Evolutionary conservation across 2,113 vertebrate species (phyloP).

Genomic region (Osmerus mordax): DNA sequence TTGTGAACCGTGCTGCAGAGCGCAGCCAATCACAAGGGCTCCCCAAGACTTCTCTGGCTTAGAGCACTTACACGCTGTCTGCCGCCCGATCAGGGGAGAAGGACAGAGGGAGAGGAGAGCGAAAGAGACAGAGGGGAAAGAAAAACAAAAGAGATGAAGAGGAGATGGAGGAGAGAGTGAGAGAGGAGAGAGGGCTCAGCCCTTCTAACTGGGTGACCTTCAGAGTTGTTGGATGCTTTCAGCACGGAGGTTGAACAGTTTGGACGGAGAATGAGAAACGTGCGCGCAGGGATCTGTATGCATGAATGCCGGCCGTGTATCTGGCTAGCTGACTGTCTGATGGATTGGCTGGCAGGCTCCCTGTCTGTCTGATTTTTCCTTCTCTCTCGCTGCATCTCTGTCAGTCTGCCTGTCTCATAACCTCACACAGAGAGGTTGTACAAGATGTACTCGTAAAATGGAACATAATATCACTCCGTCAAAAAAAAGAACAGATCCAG

Average conservation of each 20-base stretch:
- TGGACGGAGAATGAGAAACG: too few relatives aligned
- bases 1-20: constrained; percentile 71
- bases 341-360: neutral
- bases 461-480: neutral
- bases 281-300: neutral
- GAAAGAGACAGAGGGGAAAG: constrained; percentile 50
- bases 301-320: constrained; percentile 14
- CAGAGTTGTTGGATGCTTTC: constrained; percentile 32
- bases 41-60: constrained; percentile 66
- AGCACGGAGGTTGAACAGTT: too few relatives aligned
- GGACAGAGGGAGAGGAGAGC: constrained; percentile 50
- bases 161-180: constrained; percentile 40
- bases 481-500: neutral
- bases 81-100: constrained; percentile 60
- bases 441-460: too few relatives aligned
- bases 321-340: neutral
- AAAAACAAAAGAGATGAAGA: constrained; percentile 30
- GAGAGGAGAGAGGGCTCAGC: constrained; percentile 31
- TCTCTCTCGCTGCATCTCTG: neutral
- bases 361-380: neutral
- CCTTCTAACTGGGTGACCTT: constrained; percentile 68
- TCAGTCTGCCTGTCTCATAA: neutral
- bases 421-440: too few relatives aligned
- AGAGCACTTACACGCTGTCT: constrained; percentile 72
- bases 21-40: constrained; percentile 69